phyloP scores from a whole-genome alignment of 2,113 vertebrate species.

The Proterorhinus semilunaris region DNA sequence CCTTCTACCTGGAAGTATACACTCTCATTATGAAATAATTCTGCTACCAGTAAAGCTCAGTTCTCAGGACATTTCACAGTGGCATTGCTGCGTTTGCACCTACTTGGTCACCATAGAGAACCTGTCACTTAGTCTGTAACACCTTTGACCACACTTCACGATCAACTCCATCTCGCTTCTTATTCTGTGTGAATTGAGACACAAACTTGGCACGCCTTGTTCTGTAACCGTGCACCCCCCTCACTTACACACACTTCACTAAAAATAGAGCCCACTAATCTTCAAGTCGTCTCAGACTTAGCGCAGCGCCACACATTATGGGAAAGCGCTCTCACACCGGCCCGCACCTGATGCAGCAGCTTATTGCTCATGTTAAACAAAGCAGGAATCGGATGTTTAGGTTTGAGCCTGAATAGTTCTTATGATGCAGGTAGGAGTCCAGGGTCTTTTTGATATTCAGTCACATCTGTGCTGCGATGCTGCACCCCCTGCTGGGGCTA shows the following conservation, averaged over 20 bases:
- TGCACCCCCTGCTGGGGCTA: slow-evolving; percentile 70
- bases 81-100: no score
- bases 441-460: slow-evolving; percentile 19
- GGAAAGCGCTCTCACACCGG: slow-evolving; percentile 4
- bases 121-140: background rate
- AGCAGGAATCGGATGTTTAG: background rate
- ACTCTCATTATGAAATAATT: slow-evolving; percentile 41
- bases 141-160: slow-evolving; percentile 15
- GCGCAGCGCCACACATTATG: slow-evolving; percentile 33
- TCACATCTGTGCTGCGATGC: slow-evolving; percentile 31
- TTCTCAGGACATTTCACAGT: no score
- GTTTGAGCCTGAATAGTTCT: background rate
- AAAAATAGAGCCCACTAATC: slow-evolving; percentile 74
- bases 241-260: slow-evolving; percentile 55
- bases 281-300: slow-evolving; percentile 37
- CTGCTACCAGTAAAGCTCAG: slow-evolving; percentile 4
- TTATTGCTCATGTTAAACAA: background rate
- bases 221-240: slow-evolving; percentile 52
- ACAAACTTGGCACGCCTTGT: slow-evolving; percentile 38
- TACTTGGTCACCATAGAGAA: background rate
- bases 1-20: no score
- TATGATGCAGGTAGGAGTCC: background rate
- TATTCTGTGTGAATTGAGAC: slow-evolving; percentile 53
- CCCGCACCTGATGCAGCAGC: background rate
- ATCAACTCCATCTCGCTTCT: slow-evolving; percentile 4